Evolutionary conservation across 2,797 vertebrate genomes (phyloP), one percentile per base, ranked within the genome.

Genomic region (Clamator glandarius): DNA sequence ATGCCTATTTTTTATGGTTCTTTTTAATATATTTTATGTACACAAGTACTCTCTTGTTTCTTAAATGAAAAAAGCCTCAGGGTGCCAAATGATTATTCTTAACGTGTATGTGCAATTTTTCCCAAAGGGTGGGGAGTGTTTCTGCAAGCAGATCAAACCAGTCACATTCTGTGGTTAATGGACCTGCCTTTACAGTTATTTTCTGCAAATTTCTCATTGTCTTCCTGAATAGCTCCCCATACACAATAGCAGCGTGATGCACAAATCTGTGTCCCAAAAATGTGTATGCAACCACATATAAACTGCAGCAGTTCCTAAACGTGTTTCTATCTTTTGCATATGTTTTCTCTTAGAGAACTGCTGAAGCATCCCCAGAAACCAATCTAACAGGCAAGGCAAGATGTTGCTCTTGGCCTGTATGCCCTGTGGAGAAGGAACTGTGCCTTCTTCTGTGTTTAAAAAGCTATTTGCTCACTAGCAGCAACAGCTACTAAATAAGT

Each of bases 401-500:
- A 92, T 39, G 15, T 54, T 72, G 61, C 75, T 87, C 50, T 86
- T 84, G 77, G 64, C 80, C 35, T 83, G 16, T 41, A 23, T 39
- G 44, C 70, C 67, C 74, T 87, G 74, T 35, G 31, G 57, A 82
- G 50, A 82, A 88, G 44, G 76, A 74, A 67, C 57, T 83, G 36
- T 68, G 67, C 88, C 48, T 82, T 77, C 36, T 41, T 79, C 67
- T 74, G 26, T 58, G 76, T 74, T 59, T 87, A 74, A 82, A 92
- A 93, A 84, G 89, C 64, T 84, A 88, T 82, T 83, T 92, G n/a
- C 83, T 90, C 85, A 74, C 54, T 91, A 77, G 86, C 57, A 79
- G 80, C 36, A 87, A 67, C 54, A 87, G 85, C 91, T 95, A 91
- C 88, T 96, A 87, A 96, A 96, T 96, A 95, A 97, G 79, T 96